Evolutionary conservation across 2,797 vertebrate species (phyloP).

Genomic region (Artibeus lituratus): DNA sequence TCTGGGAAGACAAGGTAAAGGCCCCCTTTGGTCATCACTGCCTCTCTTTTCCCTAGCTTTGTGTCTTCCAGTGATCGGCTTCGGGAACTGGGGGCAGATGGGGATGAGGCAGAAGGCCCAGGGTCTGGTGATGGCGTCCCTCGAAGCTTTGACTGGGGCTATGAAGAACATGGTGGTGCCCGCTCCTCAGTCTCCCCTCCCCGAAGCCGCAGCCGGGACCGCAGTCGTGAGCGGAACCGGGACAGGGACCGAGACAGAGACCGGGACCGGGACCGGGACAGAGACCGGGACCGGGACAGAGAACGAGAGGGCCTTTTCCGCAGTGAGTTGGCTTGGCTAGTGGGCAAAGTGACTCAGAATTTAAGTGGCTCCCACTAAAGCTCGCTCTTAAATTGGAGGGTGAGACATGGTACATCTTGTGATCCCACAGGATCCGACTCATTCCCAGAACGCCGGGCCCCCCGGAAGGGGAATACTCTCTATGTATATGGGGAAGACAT

Average conservation of each 20-base stretch:
- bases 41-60: slow-evolving; percentile 82
- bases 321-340: slow-evolving; percentile 56
- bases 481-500: slow-evolving; percentile 93
- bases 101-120: slow-evolving; percentile 72
- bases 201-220: slow-evolving; percentile 77
- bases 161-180: slow-evolving; percentile 60
- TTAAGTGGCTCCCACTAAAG: not conserved
- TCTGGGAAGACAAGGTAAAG: not conserved
- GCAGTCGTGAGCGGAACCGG: slow-evolving; percentile 62
- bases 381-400: not conserved
- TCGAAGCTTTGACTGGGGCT: slow-evolving; percentile 73
- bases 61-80: slow-evolving; percentile 89
- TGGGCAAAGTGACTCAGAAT: not conserved
- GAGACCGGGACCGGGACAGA: slow-evolving; percentile 18
- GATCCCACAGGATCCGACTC: slow-evolving; percentile 88
- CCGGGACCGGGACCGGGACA: slow-evolving; percentile 61
- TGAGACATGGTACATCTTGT: not conserved
- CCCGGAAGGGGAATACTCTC: slow-evolving; percentile 93
- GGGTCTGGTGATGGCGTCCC: slow-evolving; percentile 66
- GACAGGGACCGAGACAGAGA: slow-evolving; percentile 45
- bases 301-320: slow-evolving; percentile 74
- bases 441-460: slow-evolving; percentile 89
- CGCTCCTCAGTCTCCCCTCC: slow-evolving; percentile 81
- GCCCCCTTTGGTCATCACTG: not conserved
- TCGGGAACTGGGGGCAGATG: slow-evolving; percentile 82